Evolutionary conservation across 2,797 vertebrate genomes (phyloP).

Genomic region (Malacoctenus gilli): DNA sequence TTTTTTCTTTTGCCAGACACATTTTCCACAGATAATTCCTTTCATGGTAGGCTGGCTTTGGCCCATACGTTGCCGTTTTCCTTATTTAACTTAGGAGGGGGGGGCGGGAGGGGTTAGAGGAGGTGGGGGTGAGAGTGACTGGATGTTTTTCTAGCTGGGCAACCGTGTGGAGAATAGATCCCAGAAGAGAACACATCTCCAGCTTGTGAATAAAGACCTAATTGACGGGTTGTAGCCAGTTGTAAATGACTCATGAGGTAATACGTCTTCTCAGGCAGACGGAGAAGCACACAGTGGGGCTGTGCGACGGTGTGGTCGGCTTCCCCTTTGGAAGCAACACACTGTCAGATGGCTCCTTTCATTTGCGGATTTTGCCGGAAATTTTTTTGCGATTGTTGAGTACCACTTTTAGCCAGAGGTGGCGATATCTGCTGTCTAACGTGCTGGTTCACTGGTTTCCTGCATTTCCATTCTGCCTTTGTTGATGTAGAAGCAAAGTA

Average conservation of each 20-base stretch:
- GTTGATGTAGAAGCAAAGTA: constrained; percentile 13
- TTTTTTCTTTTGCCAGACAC: constrained; percentile 74
- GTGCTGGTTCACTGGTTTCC: not conserved
- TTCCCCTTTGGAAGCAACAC: constrained; percentile 28
- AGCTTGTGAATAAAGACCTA: constrained; percentile 78
- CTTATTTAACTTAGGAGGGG: constrained; percentile 76
- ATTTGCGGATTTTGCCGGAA: constrained; percentile 30
- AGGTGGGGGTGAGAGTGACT: constrained; percentile 64
- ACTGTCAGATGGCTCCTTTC: constrained; percentile 33
- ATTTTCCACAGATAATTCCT: constrained; percentile 83
- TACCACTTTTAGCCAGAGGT: constrained; percentile 11
- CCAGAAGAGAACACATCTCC: constrained; percentile 80
- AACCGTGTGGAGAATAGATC: constrained; percentile 78
- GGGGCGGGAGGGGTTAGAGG: constrained; percentile 55
- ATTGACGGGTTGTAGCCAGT: constrained; percentile 75
- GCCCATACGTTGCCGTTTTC: constrained; percentile 72
- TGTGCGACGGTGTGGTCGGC: constrained; percentile 47
- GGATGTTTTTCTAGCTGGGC: constrained; percentile 82
- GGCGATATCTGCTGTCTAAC: constrained; percentile 7
- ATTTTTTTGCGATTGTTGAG: constrained; percentile 12
- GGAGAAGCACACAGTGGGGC: constrained; percentile 44
- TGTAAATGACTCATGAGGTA: constrained; percentile 80
- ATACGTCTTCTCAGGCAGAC: constrained; percentile 59
- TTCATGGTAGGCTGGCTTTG: constrained; percentile 75
- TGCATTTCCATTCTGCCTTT: constrained; percentile 1